Evolutionary conservation across 2,113 vertebrate species (phyloP).

Genomic region (Mus spicilegus): DNA sequence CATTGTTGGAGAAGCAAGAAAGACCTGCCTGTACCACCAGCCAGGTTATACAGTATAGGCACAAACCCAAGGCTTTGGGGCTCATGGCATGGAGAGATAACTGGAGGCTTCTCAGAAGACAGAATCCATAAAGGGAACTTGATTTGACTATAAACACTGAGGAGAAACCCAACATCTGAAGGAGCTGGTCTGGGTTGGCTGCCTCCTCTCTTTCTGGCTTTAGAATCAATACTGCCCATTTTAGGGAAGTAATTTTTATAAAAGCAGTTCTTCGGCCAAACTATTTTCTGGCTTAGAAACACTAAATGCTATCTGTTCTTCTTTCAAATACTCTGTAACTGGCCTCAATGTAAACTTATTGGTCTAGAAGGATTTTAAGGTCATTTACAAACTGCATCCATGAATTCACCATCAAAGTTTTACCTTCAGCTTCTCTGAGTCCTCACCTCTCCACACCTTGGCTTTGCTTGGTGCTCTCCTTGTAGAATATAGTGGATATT

Average conservation of each 20-base stretch:
- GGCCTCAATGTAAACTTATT: background rate
- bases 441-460: background rate
- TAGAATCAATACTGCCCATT: background rate
- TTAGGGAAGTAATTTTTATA: conserved; percentile 22
- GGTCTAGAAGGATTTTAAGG: background rate
- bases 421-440: background rate
- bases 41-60: background rate
- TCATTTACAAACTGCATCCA: background rate
- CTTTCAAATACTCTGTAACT: conserved; percentile 14
- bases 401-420: background rate
- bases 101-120: conserved; percentile 18
- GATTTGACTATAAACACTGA: background rate
- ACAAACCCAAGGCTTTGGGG: background rate
- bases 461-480: background rate
- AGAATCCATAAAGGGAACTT: background rate
- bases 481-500: background rate
- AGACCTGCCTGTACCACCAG: background rate
- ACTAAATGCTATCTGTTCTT: conserved; percentile 1
- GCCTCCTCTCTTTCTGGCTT: background rate
- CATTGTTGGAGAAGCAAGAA: background rate
- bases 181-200: background rate
- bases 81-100: background rate
- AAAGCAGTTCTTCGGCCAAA: background rate
- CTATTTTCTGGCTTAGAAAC: conserved; percentile 41
- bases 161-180: background rate